Conservation (phyloP, 92 coral and sea anemone species). For the Paragorgia papillata region DNA sequence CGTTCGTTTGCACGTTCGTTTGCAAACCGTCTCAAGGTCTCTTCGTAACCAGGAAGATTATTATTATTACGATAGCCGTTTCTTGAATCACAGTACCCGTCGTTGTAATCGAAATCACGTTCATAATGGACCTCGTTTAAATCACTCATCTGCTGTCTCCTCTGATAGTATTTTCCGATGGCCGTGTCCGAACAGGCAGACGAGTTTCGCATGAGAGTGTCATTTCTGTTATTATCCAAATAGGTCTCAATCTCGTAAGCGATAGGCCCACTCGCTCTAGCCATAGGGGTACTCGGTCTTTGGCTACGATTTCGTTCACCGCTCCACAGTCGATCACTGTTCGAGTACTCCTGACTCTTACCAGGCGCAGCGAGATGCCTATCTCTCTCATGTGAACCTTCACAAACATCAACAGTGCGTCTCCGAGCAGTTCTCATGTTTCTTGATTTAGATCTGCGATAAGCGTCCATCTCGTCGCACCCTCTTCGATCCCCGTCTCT, state of each 20-base stretch:
- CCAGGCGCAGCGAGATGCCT: neutral
- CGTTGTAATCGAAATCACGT: neutral
- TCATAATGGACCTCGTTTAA: neutral
- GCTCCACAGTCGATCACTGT: neutral
- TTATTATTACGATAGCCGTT: neutral
- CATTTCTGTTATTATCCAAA: neutral
- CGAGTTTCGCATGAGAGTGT: neutral
- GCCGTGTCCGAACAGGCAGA: slow-evolving; percentile 13
- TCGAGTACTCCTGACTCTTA: slow-evolving; percentile 3
- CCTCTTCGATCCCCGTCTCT: neutral
- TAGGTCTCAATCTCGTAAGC: neutral
- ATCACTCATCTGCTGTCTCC: neutral
- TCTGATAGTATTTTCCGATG: neutral
- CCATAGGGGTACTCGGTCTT: too few relatives aligned
- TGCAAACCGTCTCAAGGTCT: neutral
- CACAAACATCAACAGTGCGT: slow-evolving; percentile 18
- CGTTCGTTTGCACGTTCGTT: neutral
- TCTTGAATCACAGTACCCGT: neutral
- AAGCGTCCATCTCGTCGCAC: slow-evolving; percentile 16
- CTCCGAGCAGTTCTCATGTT: slow-evolving; percentile 6
- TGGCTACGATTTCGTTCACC: neutral
- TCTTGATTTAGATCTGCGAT: slow-evolving; percentile 24
- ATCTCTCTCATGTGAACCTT: slow-evolving; percentile 4
- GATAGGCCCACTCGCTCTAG: neutral
- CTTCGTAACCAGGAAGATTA: neutral